phyloP scores from a whole-genome alignment of 2,113 vertebrate species.

The Dicerorhinus sumatrensis region DNA sequence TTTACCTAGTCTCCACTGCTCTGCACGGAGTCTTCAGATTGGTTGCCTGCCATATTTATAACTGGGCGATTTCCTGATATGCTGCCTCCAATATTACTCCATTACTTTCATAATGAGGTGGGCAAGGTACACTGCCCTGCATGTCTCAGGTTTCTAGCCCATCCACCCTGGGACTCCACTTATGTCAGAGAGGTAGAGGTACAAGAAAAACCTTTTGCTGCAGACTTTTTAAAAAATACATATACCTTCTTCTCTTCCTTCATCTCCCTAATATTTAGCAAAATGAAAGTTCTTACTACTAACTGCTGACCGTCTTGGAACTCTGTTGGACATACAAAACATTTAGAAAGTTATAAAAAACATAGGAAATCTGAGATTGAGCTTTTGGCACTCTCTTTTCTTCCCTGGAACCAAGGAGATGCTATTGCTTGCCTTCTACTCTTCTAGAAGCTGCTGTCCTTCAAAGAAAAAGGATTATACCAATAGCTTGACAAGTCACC shows the following conservation, averaged over 20 bases:
- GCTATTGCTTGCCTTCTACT: background rate
- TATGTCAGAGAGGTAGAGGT: background rate
- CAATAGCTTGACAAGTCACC: background rate
- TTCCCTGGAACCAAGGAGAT: background rate
- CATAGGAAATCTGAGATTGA: background rate
- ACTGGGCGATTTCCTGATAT: background rate
- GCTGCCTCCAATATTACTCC: background rate
- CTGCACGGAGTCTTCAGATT: background rate
- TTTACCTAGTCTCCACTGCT: background rate
- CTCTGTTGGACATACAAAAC: background rate
- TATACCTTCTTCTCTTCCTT: background rate
- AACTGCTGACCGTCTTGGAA: background rate
- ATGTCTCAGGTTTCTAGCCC: background rate
- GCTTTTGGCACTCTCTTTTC: background rate
- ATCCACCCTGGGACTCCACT: rapidly evolving
- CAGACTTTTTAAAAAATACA: background rate
- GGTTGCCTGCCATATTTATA: background rate
- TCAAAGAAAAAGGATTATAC: background rate
- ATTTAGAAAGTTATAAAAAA: background rate
- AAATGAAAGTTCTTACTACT: background rate
- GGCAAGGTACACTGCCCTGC: rapidly evolving
- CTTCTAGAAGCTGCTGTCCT: background rate
- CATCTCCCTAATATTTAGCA: background rate
- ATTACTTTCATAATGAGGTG: background rate
- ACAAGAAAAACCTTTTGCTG: background rate